Conservation (phyloP, 1,140 invertebrate species). For the Nephotettix cincticeps region DNA sequence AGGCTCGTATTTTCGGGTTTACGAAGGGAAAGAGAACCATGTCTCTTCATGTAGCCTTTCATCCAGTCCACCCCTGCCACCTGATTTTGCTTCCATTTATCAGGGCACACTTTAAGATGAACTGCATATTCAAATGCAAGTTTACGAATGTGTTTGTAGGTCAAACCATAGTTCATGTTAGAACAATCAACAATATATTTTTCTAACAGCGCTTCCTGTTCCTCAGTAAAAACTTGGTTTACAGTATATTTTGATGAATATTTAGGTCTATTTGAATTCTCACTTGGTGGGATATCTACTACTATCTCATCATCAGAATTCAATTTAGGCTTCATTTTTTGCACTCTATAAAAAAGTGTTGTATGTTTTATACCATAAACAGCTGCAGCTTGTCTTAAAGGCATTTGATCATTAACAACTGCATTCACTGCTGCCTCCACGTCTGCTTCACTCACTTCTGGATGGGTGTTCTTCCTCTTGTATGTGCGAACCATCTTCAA, state of each 20-base stretch:
- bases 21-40: conserved; percentile 46
- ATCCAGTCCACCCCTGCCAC: conserved; percentile 49
- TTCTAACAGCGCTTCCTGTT: background rate
- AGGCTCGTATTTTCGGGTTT: conserved; percentile 48
- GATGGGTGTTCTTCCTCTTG: conserved; percentile 4
- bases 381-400: conserved; percentile 4
- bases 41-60: conserved; percentile 46
- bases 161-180: background rate
- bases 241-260: background rate
- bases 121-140: background rate
- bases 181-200: background rate
- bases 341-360: background rate
- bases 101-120: background rate
- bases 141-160: background rate
- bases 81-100: conserved; percentile 36
- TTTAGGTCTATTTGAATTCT: background rate
- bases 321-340: conserved; percentile 1
- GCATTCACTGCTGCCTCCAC: conserved; percentile 1
- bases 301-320: background rate
- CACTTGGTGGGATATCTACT: background rate
- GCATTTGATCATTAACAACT: background rate
- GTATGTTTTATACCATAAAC: background rate
- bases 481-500: conserved; percentile 8
- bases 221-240: background rate
- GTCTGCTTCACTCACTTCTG: conserved; percentile 1